Conservation (phyloP, 1,140 invertebrate species). For the Platyura marginata region DNA sequence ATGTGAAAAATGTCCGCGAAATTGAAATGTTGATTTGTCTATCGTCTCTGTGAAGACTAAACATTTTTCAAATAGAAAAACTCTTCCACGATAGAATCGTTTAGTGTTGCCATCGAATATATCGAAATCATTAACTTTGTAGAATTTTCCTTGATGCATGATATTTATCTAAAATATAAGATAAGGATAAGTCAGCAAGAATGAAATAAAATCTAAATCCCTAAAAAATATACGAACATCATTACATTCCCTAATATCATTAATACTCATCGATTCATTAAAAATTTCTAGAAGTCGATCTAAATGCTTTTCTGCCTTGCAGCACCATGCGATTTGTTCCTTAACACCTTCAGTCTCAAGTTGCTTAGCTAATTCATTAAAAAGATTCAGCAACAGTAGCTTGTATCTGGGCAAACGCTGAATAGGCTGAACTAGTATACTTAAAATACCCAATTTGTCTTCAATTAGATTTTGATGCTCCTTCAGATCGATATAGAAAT, state of each 20-base stretch:
- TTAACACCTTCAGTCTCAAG: constrained; percentile 8
- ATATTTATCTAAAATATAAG: constrained; percentile 15
- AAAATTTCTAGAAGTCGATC: constrained; percentile 17
- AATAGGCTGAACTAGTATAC: constrained; percentile 21
- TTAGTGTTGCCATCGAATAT: constrained; percentile 14
- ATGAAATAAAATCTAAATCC: neutral
- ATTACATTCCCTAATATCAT: constrained; percentile 21
- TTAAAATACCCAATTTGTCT: constrained; percentile 24
- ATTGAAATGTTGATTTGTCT: constrained; percentile 15
- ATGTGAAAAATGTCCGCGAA: constrained; percentile 20
- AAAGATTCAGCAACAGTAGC: constrained; percentile 16
- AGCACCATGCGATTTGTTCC: constrained; percentile 18
- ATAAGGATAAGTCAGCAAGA: neutral
- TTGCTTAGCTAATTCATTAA: constrained; percentile 1
- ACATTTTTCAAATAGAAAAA: constrained; percentile 24
- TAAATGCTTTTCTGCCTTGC: constrained; percentile 18
- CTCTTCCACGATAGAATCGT: constrained; percentile 16
- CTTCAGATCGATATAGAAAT: constrained; percentile 7
- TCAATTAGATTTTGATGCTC: constrained; percentile 16
- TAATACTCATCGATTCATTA: constrained; percentile 22
- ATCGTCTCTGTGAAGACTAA: constrained; percentile 22
- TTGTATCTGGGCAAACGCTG: constrained; percentile 22
- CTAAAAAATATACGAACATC: constrained; percentile 10
- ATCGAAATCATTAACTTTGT: constrained; percentile 19
- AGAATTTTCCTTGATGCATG: constrained; percentile 21